These are phyloP conservation scores for Acrocyrtus sp. DNA, from an alignment of 2,888 invertebrate genomes.

Conservation along the genomic window DNA sequence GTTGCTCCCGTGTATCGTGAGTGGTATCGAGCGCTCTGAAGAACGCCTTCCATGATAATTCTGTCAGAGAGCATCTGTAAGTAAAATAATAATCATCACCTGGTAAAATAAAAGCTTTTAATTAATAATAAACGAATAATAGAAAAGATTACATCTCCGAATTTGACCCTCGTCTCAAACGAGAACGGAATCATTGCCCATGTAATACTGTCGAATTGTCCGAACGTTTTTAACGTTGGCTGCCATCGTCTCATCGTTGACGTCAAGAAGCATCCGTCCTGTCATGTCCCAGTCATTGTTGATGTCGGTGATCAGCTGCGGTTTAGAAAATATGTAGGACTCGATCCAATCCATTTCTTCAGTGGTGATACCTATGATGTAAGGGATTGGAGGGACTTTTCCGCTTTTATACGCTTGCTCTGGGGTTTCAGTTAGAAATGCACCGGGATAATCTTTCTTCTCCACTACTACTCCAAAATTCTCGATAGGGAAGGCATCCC, in stretches of 20 bases:
- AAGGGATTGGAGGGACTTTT: constrained; percentile 41
- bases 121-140: no score
- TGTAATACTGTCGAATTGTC: constrained; percentile 42
- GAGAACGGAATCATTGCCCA: constrained; percentile 37
- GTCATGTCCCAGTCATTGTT: constrained; percentile 49
- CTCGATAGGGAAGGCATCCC: constrained; percentile 55
- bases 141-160: constrained; percentile 23
- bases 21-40: constrained; percentile 52
- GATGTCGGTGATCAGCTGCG: constrained; percentile 10
- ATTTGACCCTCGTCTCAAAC: constrained; percentile 43
- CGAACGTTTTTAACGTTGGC: not conserved
- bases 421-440: constrained; percentile 50
- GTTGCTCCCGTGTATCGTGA: constrained; percentile 22
- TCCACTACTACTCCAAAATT: constrained; percentile 58
- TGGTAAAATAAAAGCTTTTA: no score
- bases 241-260: constrained; percentile 12
- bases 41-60: constrained; percentile 40
- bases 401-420: constrained; percentile 35
- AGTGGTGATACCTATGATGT: constrained; percentile 45
- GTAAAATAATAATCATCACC: not conserved
- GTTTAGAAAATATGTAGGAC: constrained; percentile 15
- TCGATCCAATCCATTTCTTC: constrained; percentile 33
- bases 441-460: constrained; percentile 38
- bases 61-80: constrained; percentile 43
- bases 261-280: constrained; percentile 28